These are phyloP conservation scores for Noctua pronuba DNA, from an alignment of 2,888 invertebrate genomes.

Conservation along the genomic window DNA sequence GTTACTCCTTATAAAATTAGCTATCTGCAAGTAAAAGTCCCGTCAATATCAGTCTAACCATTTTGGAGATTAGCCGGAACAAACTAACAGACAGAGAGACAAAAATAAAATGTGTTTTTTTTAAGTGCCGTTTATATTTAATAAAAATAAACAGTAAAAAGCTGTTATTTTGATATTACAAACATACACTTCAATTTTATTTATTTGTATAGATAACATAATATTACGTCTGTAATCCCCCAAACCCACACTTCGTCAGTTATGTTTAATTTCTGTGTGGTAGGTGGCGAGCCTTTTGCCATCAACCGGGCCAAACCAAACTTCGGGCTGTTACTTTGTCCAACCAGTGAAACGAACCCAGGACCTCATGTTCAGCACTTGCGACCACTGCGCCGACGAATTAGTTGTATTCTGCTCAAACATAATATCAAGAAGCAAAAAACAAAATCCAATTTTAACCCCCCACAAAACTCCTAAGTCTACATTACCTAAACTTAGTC, in stretches of 20 bases:
- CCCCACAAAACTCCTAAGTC: neutral
- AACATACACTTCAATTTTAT: no score
- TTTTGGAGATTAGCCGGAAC: no score
- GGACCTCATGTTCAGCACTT: neutral
- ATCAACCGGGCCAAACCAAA: no score
- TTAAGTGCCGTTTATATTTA: no score
- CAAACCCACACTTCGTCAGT: neutral
- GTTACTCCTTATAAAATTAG: no score
- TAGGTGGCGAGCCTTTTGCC: neutral
- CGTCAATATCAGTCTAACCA: no score
- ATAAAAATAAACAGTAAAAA: no score
- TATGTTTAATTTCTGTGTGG: neutral
- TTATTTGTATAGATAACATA: neutral
- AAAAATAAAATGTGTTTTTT: no score
- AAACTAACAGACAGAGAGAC: no score
- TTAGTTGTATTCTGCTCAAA: neutral
- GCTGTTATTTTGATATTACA: no score
- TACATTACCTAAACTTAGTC: constrained; percentile 9
- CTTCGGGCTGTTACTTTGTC: no score
- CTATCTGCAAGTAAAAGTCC: no score
- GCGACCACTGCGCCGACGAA: neutral
- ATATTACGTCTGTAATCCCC: neutral
- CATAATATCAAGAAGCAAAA: neutral
- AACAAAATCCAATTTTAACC: neutral
- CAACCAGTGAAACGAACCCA: neutral